Percentiles rank a stretch among this genome's conserved stretches.
Evolutionary conservation across 2,888 invertebrate genomes (phyloP).

Genomic region (Uloborus plumipes): DNA sequence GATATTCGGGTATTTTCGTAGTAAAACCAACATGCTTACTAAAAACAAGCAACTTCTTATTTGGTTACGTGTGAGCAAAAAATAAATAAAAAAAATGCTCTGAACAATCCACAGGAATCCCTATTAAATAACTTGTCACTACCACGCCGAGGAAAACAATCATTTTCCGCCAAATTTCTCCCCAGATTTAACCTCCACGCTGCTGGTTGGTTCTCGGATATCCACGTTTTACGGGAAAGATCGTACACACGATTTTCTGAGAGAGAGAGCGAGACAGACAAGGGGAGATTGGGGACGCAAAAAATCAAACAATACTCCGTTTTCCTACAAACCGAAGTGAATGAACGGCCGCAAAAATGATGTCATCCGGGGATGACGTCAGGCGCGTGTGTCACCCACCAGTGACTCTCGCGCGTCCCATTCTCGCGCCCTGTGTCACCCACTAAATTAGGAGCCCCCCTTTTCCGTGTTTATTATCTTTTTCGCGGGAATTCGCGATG

Average conservation of each 20-base stretch:
- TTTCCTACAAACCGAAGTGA: slow-evolving; percentile 39
- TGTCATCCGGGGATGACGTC: slow-evolving; percentile 41
- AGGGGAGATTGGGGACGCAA: slow-evolving; percentile 7
- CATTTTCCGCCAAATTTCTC: no score
- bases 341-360: slow-evolving; percentile 56
- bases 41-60: no score
- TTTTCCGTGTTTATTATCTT: not conserved
- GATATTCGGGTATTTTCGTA: no score
- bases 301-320: slow-evolving; percentile 53
- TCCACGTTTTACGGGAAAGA: slow-evolving; percentile 1
- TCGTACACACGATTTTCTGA: slow-evolving; percentile 3
- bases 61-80: no score
- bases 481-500: no score
- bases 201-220: not conserved
- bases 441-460: slow-evolving; percentile 44
- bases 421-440: slow-evolving; percentile 54
- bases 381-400: slow-evolving; percentile 35
- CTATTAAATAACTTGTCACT: no score
- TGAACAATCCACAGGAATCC: no score
- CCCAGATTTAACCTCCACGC: no score
- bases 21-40: no score
- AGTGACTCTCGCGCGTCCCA: slow-evolving; percentile 34
- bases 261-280: not conserved
- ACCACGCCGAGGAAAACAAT: no score
- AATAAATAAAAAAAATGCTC: no score